These are phyloP conservation scores for Drosophila ficusphila DNA, from an alignment of 1,140 invertebrate genomes.

Conservation along the genomic window DNA sequence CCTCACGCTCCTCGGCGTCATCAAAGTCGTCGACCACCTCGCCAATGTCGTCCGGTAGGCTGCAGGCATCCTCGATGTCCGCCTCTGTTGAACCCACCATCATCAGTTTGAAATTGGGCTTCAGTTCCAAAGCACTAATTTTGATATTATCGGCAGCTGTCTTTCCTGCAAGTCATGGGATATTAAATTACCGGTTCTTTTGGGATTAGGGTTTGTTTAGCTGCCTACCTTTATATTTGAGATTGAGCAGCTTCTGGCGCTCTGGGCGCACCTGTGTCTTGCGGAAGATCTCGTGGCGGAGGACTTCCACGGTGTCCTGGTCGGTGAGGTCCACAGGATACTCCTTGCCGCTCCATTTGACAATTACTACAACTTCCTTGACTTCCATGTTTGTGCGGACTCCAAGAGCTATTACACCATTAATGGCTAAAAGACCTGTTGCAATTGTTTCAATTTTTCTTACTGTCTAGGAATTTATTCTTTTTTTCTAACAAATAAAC, in stretches of 20 bases:
- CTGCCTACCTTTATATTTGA: constrained; percentile 93
- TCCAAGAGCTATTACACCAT: background rate
- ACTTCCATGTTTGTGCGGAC: constrained; percentile 41
- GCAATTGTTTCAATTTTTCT: too few species aligned
- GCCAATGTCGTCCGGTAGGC: constrained; percentile 91
- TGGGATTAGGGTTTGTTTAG: background rate
- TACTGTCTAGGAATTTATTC: background rate
- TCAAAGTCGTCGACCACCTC: constrained; percentile 95
- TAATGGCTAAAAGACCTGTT: too few species aligned
- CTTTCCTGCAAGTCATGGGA: constrained; percentile 87
- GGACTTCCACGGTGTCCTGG: constrained; percentile 90
- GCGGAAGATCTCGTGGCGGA: constrained; percentile 87
- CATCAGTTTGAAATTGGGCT: constrained; percentile 97
- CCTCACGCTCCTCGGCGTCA: constrained; percentile 93
- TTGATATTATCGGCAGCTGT: constrained; percentile 90
- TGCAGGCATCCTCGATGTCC: constrained; percentile 92
- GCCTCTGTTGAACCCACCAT: constrained; percentile 98
- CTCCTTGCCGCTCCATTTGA: constrained; percentile 94
- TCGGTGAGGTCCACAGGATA: constrained; percentile 85
- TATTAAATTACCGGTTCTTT: background rate
- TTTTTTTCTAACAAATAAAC: background rate
- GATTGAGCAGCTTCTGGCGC: constrained; percentile 96
- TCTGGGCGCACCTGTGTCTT: constrained; percentile 87
- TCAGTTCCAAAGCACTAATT: constrained; percentile 90
- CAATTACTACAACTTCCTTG: constrained; percentile 86